Base-by-base conservation (phyloP, 30 jellyfish, hydroid and myxozoan species). In the Aurelia aurita complex sp. Pacific region DNA sequence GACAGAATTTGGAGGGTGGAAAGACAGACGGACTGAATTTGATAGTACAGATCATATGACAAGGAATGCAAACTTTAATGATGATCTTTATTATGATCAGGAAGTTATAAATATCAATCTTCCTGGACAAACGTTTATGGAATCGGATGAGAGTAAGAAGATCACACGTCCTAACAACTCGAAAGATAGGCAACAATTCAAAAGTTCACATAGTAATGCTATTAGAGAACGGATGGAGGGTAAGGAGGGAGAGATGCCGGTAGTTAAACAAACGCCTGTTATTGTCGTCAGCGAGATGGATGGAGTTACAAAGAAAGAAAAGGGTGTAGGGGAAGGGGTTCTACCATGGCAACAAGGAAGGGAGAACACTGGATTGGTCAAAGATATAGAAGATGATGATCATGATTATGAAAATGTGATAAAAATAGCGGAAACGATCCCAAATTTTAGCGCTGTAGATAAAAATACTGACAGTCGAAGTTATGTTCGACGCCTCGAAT, bases 361-460 rank as follows among this genome's bases (percentile, higher is more conserved):
- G 57, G 15, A 4, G 57, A 46, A 46, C 12, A 46, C 2, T 46
- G 57, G 57, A 46, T 46, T 46, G 14, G 14, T 46, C 57, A 46
- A 46, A 46, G 57, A 46, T 46, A 46, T 46, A 46, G 77, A 67
- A 17, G 77, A 67, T 17, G 77, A 67, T 67, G 77, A 67, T 67
- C 54, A 67, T 67, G 51, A 46, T 15, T 13, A 46, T 46, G 57
- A 46, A 46, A 46, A 6, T 9, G 8, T 46, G 57, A 46, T 46
- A 46, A 5, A 8, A 46, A 46, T 6, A 46, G 57, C 57, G 1
- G 14, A 46, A 6, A 6, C 1, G 15, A 7, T 46, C 57, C 11
- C 11, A 46, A 46, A 46, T 9, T 46, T 8, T 9, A 9, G 57
- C 57, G 57, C 57, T 4, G 57, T 46, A 4, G 57, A 46, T 7